Conservation (phyloP, 2,888 invertebrate genomes). For the Bugulina stolonifera region DNA sequence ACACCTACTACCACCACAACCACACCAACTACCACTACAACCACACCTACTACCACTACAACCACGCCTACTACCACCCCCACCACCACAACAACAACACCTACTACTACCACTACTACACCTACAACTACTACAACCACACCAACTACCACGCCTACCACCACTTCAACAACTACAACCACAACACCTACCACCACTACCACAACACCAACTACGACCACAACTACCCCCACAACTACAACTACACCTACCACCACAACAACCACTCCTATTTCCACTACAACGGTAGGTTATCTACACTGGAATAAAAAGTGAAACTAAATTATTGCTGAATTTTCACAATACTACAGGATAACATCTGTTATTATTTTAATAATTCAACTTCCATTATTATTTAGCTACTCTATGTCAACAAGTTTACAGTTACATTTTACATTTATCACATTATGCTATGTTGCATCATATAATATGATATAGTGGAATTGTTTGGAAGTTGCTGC, state of each 20-base stretch:
- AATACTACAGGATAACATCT: too few species aligned
- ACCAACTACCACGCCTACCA: not conserved
- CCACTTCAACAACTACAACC: not conserved
- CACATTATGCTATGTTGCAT: too few species aligned
- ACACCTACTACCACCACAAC: not conserved
- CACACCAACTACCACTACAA: not conserved
- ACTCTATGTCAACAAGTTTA: too few species aligned
- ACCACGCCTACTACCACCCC: not conserved
- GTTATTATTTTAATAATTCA: too few species aligned
- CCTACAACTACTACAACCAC: not conserved
- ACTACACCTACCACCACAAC: not conserved
- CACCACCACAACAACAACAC: not conserved
- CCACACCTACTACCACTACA: not conserved
- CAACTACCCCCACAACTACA: not conserved
- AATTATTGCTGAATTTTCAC: too few species aligned
- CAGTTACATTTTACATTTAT: too few species aligned
- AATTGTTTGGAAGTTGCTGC: too few species aligned
- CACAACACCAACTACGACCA: constrained; percentile 3
- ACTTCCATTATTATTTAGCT: too few species aligned
- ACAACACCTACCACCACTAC: not conserved
- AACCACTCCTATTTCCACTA: not conserved
- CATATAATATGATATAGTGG: too few species aligned
- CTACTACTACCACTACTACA: not conserved
- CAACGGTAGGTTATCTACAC: too few species aligned
- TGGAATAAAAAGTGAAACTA: too few species aligned